Conservation (phyloP, 37 sponge, comb jelly and placozoan genomes). For the Spongilla lacustris region DNA sequence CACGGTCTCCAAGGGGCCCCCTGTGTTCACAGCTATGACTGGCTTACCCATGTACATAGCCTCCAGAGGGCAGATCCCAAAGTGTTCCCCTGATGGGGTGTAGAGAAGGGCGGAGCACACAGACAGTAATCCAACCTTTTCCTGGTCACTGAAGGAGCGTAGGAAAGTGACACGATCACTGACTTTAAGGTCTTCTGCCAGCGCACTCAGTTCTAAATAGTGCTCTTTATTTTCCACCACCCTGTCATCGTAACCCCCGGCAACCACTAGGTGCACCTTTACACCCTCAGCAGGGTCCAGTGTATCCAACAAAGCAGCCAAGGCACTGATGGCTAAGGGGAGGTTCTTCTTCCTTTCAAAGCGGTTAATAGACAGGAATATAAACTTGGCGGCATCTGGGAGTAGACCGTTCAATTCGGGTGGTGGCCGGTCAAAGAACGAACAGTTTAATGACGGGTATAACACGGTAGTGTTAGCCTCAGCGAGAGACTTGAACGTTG, state of each 20-base stretch:
- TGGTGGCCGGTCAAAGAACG: constrained; percentile 64
- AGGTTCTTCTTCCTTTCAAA: constrained; percentile 98
- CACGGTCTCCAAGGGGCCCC: constrained; percentile 96
- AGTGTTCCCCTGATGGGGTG: constrained; percentile 97
- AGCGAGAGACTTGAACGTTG: constrained; percentile 64
- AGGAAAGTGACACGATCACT: constrained; percentile 80
- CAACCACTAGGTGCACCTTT: constrained; percentile 80
- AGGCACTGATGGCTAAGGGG: constrained; percentile 76
- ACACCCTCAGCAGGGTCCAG: constrained; percentile 29
- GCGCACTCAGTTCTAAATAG: constrained; percentile 72
- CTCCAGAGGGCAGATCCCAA: constrained; percentile 98
- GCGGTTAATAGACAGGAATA: constrained; percentile 93
- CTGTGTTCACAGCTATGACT: constrained; percentile 95
- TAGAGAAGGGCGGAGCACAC: constrained; percentile 85
- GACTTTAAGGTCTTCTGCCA: constrained; percentile 50
- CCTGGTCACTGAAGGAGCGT: constrained; percentile 78
- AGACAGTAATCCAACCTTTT: constrained; percentile 74
- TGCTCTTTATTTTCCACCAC: constrained; percentile 93
- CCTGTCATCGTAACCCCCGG: constrained; percentile 96
- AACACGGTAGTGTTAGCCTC: constrained; percentile 56
- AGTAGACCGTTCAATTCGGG: constrained; percentile 10
- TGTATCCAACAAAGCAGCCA: constrained; percentile 41
- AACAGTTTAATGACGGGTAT: constrained; percentile 90
- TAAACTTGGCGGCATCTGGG: constrained; percentile 28
- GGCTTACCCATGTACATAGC: constrained; percentile 95